Evolutionary conservation across 2,888 invertebrate species (phyloP).

Genomic region (Pelosia muscerda): DNA sequence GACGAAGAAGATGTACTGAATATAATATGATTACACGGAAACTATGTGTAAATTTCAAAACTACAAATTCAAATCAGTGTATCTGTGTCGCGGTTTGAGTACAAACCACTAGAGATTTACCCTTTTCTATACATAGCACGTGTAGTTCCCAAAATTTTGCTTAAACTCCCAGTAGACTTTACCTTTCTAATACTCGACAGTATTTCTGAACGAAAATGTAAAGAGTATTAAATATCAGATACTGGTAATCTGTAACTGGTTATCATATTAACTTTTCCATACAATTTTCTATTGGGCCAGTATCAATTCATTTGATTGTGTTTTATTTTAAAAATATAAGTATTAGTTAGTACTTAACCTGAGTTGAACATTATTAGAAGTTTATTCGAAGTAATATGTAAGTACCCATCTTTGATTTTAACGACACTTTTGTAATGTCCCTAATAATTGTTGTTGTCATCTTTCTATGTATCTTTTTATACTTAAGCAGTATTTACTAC

Average conservation of each 20-base stretch:
- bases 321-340: no score
- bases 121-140: not conserved
- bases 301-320: not conserved
- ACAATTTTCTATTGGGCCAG: not conserved
- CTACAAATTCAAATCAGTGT: not conserved
- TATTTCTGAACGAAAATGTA: not conserved
- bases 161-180: not conserved
- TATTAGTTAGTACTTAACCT: no score
- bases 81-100: not conserved
- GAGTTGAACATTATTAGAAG: no score
- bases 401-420: no score
- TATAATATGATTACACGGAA: no score
- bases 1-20: no score
- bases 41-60: not conserved
- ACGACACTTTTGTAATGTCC: no score
- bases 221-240: not conserved
- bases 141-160: not conserved
- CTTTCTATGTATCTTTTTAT: no score
- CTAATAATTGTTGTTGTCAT: no score
- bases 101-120: not conserved
- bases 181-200: not conserved
- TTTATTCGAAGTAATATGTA: no score
- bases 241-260: not conserved
- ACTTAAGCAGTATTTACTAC: no score
- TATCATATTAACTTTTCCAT: not conserved